Base-by-base conservation (phyloP, 2,888 invertebrate species). In the Busseola fusca region DNA sequence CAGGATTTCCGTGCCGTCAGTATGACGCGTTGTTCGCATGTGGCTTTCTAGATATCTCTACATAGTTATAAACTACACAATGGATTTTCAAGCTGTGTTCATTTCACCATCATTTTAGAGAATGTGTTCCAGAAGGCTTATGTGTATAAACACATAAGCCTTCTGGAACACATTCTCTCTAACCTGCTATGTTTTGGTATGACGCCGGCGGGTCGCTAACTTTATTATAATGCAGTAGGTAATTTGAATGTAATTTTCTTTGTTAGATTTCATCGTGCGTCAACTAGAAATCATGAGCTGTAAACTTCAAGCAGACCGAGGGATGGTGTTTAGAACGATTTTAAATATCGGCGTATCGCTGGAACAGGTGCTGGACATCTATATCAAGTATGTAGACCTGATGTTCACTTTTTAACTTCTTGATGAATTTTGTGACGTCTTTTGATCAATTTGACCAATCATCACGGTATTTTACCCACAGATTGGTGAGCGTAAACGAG, bases 281-380 rank as follows among this genome's bases (percentile, higher is more conserved):
- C 97, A 98, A 90, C 91, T 98, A 87, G 98, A 98, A 95, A 96
- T 97, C 83, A 96, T 97, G 89, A 97, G 97, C 78, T 98, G 98
- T 82, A 97, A 97, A 87, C 91, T 98, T 63, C 96, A 96, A 87
- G 97, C 97, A 0, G 96, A 97, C 56, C 96, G 97, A 86, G 96
- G 96, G 68, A 97, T 98, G 94, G 98, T 99, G 69, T 98, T 98
- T 79, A 96, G 96, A 84, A 97, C 97, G 5, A 96, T 99, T 86
- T 94, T 98, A 66, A 97, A 97, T 71, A 97, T 98, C 86, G 97
- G 98, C 67, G 96, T 98, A 42, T 97, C 98, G 25, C 95, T 98
- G 75, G 97, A 97, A 86, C 97, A 97, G 87, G 96, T 99, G 4
- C 94, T 98, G 82, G 97, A 98, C 86, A 97, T 98, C 78, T 99